phyloP scores from a whole-genome alignment of 2,113 vertebrate species.

The Tympanuchus pallidicinctus region DNA sequence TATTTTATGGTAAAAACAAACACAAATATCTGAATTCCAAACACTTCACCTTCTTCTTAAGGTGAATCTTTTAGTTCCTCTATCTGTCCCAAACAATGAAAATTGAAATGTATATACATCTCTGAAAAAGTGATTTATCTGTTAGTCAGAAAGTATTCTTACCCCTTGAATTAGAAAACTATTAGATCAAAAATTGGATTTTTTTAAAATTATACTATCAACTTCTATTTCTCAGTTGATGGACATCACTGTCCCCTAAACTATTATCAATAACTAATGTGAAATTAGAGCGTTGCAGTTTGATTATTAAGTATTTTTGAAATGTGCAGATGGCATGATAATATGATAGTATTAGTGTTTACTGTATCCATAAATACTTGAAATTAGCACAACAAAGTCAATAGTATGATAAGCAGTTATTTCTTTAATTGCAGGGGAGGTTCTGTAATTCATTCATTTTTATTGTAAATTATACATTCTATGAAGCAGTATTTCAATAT shows the following conservation, averaged over 20 bases:
- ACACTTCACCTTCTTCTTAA: not conserved
- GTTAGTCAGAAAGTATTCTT: not conserved
- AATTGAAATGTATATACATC: not conserved
- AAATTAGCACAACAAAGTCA: not conserved
- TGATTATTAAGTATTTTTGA: not conserved
- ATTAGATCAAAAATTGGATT: not conserved
- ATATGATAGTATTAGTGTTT: rapidly evolving
- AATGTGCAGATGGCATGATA: too few species aligned
- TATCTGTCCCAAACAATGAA: not conserved
- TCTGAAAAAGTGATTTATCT: not conserved
- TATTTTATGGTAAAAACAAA: not conserved
- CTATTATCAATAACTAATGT: not conserved
- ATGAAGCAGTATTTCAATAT: not conserved
- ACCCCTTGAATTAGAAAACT: not conserved
- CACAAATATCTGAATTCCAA: not conserved
- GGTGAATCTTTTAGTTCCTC: not conserved
- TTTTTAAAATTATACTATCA: not conserved
- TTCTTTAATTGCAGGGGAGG: not conserved
- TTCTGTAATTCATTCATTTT: not conserved
- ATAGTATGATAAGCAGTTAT: not conserved
- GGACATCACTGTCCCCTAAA: not conserved
- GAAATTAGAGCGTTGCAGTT: not conserved
- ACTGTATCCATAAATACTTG: not conserved
- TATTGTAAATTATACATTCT: not conserved
- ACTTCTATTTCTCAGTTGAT: not conserved